phyloP scores from a whole-genome alignment of 2,113 vertebrate genomes.

The Alligator sinensis region DNA sequence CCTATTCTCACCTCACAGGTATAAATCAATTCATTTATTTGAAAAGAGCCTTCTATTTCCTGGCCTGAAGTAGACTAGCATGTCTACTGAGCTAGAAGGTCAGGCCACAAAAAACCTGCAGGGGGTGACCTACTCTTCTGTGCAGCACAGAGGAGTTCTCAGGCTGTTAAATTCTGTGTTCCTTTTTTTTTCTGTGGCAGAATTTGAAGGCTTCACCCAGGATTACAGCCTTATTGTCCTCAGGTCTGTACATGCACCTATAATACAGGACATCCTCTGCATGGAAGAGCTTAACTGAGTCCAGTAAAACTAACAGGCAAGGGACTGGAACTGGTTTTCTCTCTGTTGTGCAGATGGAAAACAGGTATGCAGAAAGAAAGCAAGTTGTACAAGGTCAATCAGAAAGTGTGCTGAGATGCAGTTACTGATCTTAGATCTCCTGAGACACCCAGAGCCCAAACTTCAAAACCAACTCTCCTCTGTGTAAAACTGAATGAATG shows the following conservation, averaged over 20 bases:
- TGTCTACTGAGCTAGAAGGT: neutral
- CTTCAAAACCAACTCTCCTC: neutral
- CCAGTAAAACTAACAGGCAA: neutral
- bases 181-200: neutral
- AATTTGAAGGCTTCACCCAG: neutral
- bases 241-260: constrained; percentile 27
- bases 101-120: neutral
- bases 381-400: neutral
- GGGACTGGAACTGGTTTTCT: neutral
- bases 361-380: neutral
- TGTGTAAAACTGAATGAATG: neutral
- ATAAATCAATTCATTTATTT: constrained; percentile 33
- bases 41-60: neutral
- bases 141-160: neutral
- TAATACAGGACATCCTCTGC: neutral
- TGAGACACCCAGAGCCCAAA: neutral
- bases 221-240: neutral
- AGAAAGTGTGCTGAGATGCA: neutral
- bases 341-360: neutral
- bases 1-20: constrained; percentile 9
- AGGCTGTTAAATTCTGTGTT: neutral
- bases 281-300: neutral
- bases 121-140: neutral
- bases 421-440: neutral
- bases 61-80: constrained; percentile 23